Evolutionary conservation across 1,140 invertebrate species (phyloP), one percentile per base, ranked within the genome.

Genomic region (Caerostris darwini): DNA sequence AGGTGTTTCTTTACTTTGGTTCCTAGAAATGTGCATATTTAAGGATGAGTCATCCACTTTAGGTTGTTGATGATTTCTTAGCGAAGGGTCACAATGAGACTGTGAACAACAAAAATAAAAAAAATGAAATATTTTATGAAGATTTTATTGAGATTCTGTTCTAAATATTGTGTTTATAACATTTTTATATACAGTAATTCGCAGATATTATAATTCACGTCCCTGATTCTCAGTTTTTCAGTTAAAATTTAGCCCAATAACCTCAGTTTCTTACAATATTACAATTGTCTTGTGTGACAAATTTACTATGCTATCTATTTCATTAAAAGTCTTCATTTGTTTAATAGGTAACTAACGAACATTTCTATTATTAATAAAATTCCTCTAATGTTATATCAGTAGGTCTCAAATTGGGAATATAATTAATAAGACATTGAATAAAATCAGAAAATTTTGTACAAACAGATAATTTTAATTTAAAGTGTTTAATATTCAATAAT

Each of bases 21-120:
- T 77, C 71, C 71, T 12, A 77, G 71, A 77, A 77, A 77, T 77
- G 71, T 77, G 71, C 71, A 77, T 77, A 77, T 77, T 77, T 77
- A 53, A 77, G 71, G 12, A 77, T 77, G 71, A 77, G 71, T 77
- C 71, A 77, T 12, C 34, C 34, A 77, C 3, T 77, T 10, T 77
- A 53, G 34, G 71, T 17, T 67, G 5, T 67, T 64, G 34, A 34
- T 34, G 34, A 34, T 34, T n/a, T 34, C 34, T 34, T 34, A 34
- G 14, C 12, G n/a, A 67, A 67, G 61, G 61, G 61, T 67, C 61
- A 67, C 61, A n/a, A 14, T 17, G 17, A 17, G 14, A 7, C 14
- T n/a, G 61, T 12, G 61, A 67, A 67, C 17, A n/a, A 67, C 61
- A 14, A 17, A 14, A 14, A 17, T 17, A 67, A 6, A 17, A 67